Evolutionary conservation across 2,113 vertebrate species (phyloP).

Genomic region (Pollachius pollachius): DNA sequence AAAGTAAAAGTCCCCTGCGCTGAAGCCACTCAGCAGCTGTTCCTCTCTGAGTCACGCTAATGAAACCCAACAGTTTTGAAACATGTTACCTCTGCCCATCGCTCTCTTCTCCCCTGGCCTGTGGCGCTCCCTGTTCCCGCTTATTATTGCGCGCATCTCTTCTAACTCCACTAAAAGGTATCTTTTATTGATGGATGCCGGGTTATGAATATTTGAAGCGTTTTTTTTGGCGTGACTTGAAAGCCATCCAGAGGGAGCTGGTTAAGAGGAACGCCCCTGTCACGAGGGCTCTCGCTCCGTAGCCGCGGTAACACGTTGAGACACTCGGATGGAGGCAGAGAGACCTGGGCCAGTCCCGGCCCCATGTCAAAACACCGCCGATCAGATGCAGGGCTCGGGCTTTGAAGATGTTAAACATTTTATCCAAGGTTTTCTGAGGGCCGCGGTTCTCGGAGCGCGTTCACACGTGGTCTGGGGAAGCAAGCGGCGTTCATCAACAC

Average conservation of each 20-base stretch:
- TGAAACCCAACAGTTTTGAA: no score
- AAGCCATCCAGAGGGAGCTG: constrained; percentile 13
- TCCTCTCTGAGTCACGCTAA: not conserved
- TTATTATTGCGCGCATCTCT: not conserved
- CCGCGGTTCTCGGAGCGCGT: not conserved
- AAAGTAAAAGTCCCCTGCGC: not conserved
- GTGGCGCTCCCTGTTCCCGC: no score
- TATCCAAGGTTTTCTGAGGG: not conserved
- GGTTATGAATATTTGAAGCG: constrained; percentile 32
- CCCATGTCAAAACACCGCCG: not conserved
- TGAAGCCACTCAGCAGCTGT: not conserved
- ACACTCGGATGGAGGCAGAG: constrained; percentile 8
- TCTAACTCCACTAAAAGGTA: constrained; percentile 8
- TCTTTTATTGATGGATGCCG: constrained; percentile 25
- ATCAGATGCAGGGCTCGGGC: not conserved
- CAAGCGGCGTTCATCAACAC: no score
- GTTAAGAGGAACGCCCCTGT: constrained; percentile 6
- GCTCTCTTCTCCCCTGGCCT: not conserved
- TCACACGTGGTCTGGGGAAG: not conserved
- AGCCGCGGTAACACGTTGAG: constrained; percentile 11
- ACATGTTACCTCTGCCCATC: not conserved
- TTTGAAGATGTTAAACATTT: not conserved
- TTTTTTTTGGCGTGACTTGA: constrained; percentile 21
- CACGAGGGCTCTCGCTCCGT: constrained; percentile 3
- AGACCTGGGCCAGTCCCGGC: not conserved